Base-by-base conservation (phyloP, 1,140 invertebrate genomes). In the Magallana ariakensis region DNA sequence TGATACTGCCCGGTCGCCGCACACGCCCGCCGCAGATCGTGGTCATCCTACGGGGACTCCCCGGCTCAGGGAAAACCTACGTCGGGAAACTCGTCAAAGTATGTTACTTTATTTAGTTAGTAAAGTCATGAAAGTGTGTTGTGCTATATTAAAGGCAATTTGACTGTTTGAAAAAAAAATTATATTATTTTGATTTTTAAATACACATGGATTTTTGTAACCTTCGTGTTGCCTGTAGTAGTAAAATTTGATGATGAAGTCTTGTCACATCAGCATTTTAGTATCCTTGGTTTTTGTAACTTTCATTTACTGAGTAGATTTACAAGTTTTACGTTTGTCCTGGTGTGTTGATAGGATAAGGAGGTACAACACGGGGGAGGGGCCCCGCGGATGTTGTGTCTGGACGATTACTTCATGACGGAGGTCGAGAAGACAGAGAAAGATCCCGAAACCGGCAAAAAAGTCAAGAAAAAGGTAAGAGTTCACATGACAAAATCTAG, bases 401-500 rank as follows among this genome's bases (percentile, higher is more conserved):
- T 99, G 66, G 98, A 99, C 95, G 98, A 99, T 95, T 99, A 99
- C 94, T 99, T 99, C 92, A 97, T 99, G 95, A 96, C 97, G 75
- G 98, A 99, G 95, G 96, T 96, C 82, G 98, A 98, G 94, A 96
- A 97, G 90, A 96, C 97, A 92, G 96, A 97, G 89, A 96, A 96
- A 55, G 97, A 98, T 93, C 95, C 96, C 9, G 96, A 97, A 90
- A 97, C 97, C 85, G 97, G 97, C 15, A 97, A 97, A 92, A 96
- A 96, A 93, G 94, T 97, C 11, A 96, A 95, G 87, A 94, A 95
- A 62, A 96, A 96, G 95, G 96, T 96, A 93, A 88, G 88, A 90
- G 56, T n/a, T 22, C n/a, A 15, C 54, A 8, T 80, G 60, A 70
- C 7, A 4, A 15, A 4, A 15, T 53, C 26, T 5, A 46, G 33